These are phyloP conservation scores for Standfussiana lucernea DNA, from an alignment of 2,888 invertebrate genomes.

Conservation along the genomic window DNA sequence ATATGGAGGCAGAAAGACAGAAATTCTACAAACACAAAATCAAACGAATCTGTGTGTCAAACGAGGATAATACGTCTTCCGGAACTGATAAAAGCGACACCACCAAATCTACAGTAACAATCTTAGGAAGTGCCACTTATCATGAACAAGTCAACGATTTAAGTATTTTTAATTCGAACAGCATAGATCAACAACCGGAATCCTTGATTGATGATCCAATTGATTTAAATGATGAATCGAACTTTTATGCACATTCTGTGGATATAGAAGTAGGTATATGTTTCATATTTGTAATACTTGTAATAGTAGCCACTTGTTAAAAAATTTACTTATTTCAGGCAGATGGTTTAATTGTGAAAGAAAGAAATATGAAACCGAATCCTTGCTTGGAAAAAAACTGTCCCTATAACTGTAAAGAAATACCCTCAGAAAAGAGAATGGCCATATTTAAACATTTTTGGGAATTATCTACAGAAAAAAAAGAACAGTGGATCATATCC, in stretches of 20 bases:
- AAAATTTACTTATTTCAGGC: background rate
- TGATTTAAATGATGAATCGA: background rate
- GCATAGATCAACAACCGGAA: conserved; percentile 8
- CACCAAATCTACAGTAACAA: background rate
- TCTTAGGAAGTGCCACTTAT: background rate
- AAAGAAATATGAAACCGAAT: conserved; percentile 4
- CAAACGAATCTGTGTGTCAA: background rate
- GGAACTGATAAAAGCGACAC: background rate
- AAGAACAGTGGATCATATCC: background rate
- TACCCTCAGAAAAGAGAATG: background rate
- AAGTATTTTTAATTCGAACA: conserved; percentile 2
- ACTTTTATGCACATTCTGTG: background rate
- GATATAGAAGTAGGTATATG: background rate
- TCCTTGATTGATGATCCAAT: conserved; percentile 1
- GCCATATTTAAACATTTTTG: conserved; percentile 5
- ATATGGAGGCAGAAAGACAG: background rate
- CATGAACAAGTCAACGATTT: conserved; percentile 1
- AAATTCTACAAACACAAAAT: background rate
- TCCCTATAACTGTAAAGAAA: background rate
- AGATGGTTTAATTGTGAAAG: background rate
- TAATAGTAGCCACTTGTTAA: too few species aligned
- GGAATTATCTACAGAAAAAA: background rate
- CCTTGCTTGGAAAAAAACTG: conserved; percentile 4
- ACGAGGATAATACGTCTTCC: background rate
- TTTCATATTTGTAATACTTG: background rate